Evolutionary conservation across 2,113 vertebrate species (phyloP), one percentile per base, ranked within the genome.

Genomic region (Sardina pilchardus): DNA sequence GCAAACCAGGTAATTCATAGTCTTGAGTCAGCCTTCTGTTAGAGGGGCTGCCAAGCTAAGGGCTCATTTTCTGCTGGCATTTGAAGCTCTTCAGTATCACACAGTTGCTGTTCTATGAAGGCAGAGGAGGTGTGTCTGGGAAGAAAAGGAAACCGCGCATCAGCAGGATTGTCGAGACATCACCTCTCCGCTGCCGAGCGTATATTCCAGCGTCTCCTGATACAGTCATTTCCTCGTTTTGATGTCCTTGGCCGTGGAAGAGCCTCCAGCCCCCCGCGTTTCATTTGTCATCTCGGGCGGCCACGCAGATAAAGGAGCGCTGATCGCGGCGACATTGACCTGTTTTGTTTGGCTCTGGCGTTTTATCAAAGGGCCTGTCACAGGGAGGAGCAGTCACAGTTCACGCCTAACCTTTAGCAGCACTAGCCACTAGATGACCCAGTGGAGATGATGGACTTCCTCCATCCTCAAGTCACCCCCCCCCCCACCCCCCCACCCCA

Each of bases 361-460:
- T 86, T 93, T 91, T 86, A 87, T 91, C 90, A 90, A 90, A 90
- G 88, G 88, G 71, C 86, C 82, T 89, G 88, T 90, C 89, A 86
- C 63, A 50, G 84, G 90, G 87, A 56, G 84, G 90, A 86, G 88
- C 84, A 81, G 89, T 87, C 56, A 78, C 24, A 84, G 88, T 90
- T 88, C 90, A 88, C 88, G 83, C 82, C 86, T 89, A 88, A 92
- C 87, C 92, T 93, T 92, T 91, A 87, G 81, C 85, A 90, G 90
- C 92, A 93, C 92, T 89, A 90, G 91, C 91, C 86, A 90, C 87
- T 88, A 63, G 67, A 86, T 93, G 94, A 94, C 92, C 91, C 88
- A 89, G 89, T 47, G 86, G 71, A 47, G 91, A 93, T 92, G 92
- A 94, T 94, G 89, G 87, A 93, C 92, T 93, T 89, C 81, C 71